Percentiles rank a stretch among this genome's conserved stretches.
Evolutionary conservation across 2,888 invertebrate species (phyloP).

Genomic region (Cyclophora punctaria): DNA sequence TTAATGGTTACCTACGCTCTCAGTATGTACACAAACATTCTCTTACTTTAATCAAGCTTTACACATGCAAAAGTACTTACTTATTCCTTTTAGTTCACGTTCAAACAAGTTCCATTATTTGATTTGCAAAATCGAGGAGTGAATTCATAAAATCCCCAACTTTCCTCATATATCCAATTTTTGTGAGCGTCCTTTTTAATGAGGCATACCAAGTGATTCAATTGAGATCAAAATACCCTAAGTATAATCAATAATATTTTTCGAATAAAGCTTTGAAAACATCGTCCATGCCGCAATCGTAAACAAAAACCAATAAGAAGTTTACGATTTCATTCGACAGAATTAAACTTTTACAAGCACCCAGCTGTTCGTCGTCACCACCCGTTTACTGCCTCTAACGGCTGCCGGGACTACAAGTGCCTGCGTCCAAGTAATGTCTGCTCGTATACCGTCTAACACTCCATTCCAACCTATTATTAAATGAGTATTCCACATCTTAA

Average conservation of each 20-base stretch:
- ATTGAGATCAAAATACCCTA: background rate
- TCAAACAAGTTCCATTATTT: constrained; percentile 1
- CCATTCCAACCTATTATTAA: constrained; percentile 8
- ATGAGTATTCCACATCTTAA: constrained; percentile 6
- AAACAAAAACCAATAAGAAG: constrained; percentile 63
- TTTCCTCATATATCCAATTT: background rate
- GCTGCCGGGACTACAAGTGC: constrained; percentile 19
- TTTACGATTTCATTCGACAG: constrained; percentile 66
- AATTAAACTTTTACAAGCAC: constrained; percentile 67
- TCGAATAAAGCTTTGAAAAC: constrained; percentile 39
- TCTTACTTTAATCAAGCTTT: too few relatives aligned
- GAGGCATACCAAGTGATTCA: background rate
- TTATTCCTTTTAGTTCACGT: too few relatives aligned
- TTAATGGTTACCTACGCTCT: too few relatives aligned
- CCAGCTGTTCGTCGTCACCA: constrained; percentile 50
- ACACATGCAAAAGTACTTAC: too few relatives aligned
- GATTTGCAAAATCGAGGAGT: constrained; percentile 2
- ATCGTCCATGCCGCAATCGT: constrained; percentile 49
- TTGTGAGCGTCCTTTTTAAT: background rate
- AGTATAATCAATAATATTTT: constrained; percentile 13
- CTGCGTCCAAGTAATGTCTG: constrained; percentile 18
- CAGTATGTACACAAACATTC: too few relatives aligned
- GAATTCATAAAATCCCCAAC: constrained; percentile 6
- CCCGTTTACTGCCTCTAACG: constrained; percentile 32
- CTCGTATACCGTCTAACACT: constrained; percentile 11